phyloP scores from a whole-genome alignment of 2,797 vertebrate genomes.

The Sebastes itinus region DNA sequence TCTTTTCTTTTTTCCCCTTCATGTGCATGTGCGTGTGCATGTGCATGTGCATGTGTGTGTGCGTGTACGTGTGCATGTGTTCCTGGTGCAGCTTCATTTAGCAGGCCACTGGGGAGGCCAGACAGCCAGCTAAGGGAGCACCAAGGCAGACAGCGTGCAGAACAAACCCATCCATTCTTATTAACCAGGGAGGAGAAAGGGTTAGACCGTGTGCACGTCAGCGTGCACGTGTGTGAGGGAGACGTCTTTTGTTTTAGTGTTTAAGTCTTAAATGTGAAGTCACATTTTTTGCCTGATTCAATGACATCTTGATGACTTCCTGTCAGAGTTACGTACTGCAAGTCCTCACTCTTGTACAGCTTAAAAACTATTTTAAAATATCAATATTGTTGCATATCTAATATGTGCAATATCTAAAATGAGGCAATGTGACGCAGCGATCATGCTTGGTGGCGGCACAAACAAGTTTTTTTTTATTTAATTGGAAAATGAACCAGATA shows the following conservation, averaged over 20 bases:
- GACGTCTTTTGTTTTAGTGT: not conserved
- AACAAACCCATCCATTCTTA: slow-evolving; percentile 96
- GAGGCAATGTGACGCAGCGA: not conserved
- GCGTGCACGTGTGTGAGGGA: not conserved
- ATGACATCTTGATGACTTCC: not conserved
- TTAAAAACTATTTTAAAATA: not conserved
- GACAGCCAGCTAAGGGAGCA: slow-evolving; percentile 39
- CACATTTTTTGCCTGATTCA: not conserved
- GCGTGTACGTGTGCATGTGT: not conserved
- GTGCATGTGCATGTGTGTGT: too few species aligned
- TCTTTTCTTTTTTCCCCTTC: not conserved
- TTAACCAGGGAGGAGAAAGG: slow-evolving; percentile 81
- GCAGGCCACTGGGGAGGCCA: slow-evolving; percentile 77
- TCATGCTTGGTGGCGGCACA: too few species aligned
- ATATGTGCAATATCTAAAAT: not conserved
- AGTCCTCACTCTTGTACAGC: not conserved
- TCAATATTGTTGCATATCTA: not conserved
- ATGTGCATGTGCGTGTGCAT: too few species aligned
- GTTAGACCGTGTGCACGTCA: not conserved
- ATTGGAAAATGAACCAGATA: not conserved
- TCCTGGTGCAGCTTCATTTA: slow-evolving; percentile 86
- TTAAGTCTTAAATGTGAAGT: not conserved
- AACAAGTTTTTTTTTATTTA: not conserved
- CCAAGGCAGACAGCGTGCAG: slow-evolving; percentile 55
- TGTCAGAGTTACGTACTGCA: not conserved